These are phyloP conservation scores for Mustela nigripes DNA, from an alignment of 2,113 vertebrate species.

Conservation along the genomic window DNA sequence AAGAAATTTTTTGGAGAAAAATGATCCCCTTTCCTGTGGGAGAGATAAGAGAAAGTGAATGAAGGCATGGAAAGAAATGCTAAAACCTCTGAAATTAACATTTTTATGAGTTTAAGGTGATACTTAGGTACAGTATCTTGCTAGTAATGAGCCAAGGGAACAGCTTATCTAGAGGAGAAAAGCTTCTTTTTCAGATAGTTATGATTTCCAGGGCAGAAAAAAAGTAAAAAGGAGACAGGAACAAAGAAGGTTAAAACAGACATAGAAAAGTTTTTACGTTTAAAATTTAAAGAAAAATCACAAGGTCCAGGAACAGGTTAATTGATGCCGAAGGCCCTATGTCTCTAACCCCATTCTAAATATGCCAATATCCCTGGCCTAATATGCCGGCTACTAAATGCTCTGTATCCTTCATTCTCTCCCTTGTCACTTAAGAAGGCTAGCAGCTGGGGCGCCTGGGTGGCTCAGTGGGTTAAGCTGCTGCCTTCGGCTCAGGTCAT, in stretches of 20 bases:
- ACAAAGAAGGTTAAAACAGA: neutral
- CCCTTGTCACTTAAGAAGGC: neutral
- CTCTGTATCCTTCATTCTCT: neutral
- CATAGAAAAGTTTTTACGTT: neutral
- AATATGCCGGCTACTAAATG: neutral
- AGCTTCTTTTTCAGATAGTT: neutral
- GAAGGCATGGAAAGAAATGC: neutral
- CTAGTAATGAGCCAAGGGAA: neutral
- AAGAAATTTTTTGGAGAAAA: neutral
- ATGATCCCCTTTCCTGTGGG: neutral
- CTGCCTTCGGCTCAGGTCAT: no score
- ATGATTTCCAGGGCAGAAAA: neutral
- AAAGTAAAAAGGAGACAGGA: neutral
- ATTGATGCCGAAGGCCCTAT: neutral
- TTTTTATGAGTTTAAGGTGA: constrained; percentile 24
- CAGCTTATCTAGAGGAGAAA: neutral
- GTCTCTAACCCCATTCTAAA: neutral
- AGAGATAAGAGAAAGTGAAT: constrained; percentile 8
- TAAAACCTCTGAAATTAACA: neutral
- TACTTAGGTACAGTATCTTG: neutral
- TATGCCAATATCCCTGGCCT: neutral
- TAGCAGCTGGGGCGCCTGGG: neutral
- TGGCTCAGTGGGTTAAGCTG: no score
- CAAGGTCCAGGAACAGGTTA: neutral
- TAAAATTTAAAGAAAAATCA: constrained; percentile 20